Evolutionary conservation across 2,113 vertebrate genomes (phyloP).

Genomic region (human (Homo sapiens)): DNA sequence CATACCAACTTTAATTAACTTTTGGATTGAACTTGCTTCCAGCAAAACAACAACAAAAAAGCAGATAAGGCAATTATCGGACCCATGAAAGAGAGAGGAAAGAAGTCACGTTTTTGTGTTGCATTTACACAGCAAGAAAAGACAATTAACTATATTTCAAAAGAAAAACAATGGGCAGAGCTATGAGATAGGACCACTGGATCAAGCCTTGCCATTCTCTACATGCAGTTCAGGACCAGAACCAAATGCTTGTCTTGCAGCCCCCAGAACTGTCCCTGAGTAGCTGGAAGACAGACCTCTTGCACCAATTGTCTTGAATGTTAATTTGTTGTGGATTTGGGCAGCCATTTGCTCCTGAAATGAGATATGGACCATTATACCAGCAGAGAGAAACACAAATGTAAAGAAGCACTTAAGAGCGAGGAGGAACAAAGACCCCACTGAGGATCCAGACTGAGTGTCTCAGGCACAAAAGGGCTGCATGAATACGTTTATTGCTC

Average conservation of each 20-base stretch:
- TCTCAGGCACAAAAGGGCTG: background rate
- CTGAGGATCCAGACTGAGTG: background rate
- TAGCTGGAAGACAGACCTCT: background rate
- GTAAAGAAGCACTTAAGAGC: background rate
- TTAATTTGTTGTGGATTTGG: background rate
- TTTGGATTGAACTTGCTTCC: conserved; percentile 40
- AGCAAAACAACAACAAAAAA: conserved; percentile 35
- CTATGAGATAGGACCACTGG: background rate
- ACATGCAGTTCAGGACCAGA: background rate
- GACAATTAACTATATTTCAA: conserved; percentile 4
- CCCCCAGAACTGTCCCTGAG: background rate
- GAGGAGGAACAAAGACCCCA: background rate
- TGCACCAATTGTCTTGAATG: background rate
- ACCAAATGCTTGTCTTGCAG: background rate
- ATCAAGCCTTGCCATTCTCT: background rate
- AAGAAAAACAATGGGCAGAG: background rate
- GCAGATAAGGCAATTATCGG: conserved; percentile 42
- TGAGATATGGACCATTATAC: conserved; percentile 21
- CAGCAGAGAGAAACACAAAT: background rate
- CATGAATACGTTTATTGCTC: background rate
- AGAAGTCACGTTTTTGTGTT: conserved; percentile 20
- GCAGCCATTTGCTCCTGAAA: background rate
- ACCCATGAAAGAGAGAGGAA: background rate
- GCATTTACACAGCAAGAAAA: conserved; percentile 17
- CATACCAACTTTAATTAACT: conserved; percentile 35